A percentile compares a stretch with the other conserved stretches of the same genome.
These are phyloP conservation scores for Lottia scabra DNA, from an alignment of 2,888 invertebrate genomes.

Conservation along the genomic window DNA sequence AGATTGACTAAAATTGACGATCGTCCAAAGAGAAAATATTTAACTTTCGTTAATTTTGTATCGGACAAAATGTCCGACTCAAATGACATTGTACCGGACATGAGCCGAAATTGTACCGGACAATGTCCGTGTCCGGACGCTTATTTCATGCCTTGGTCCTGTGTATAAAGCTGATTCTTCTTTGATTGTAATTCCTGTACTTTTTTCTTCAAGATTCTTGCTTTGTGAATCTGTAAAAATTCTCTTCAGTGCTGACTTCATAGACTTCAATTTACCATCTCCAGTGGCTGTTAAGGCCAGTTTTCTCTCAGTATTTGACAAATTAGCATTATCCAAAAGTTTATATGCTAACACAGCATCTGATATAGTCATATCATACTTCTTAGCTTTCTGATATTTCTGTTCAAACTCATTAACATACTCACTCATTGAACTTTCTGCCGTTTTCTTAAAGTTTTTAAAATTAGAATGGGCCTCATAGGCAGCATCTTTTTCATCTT, in stretches of 20 bases:
- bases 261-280: constrained; percentile 10
- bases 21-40: no score
- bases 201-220: neutral
- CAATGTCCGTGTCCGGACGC: no score
- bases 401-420: constrained; percentile 7
- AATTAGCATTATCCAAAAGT: constrained; percentile 13
- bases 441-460: neutral
- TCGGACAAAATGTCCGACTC: no score
- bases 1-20: no score
- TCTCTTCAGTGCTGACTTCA: constrained; percentile 19
- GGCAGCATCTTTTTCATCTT: neutral
- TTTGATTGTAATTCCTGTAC: neutral
- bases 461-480: neutral
- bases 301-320: constrained; percentile 19
- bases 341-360: constrained; percentile 11
- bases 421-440: constrained; percentile 1
- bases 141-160: no score
- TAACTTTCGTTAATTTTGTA: no score
- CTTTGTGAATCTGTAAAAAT: constrained; percentile 1
- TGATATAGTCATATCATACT: neutral
- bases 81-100: no score
- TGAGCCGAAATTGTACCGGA: no score
- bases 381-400: constrained; percentile 5
- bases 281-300: constrained; percentile 18
- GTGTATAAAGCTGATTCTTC: neutral